A percentile compares a stretch with the other conserved stretches of the same genome.
phyloP scores from a whole-genome alignment of 2,113 vertebrate species.

The Etia nguti region DNA sequence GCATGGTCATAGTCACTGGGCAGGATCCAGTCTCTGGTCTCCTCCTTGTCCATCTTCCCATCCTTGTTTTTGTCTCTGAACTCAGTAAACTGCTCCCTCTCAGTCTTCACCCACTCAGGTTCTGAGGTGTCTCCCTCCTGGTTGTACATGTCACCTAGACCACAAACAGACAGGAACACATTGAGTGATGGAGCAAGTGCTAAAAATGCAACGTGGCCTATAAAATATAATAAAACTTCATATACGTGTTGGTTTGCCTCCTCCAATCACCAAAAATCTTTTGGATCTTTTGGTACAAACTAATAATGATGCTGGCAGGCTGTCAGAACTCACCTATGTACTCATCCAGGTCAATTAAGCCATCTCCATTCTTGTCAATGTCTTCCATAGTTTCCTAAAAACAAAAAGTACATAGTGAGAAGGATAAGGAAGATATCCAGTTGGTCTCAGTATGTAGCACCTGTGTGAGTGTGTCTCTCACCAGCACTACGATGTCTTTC shows the following conservation, averaged over 20 bases:
- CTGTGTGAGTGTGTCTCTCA: conserved; percentile 41
- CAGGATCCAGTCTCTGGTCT: conserved; percentile 96
- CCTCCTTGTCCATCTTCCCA: conserved; percentile 94
- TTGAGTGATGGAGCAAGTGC: background rate
- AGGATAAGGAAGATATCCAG: background rate
- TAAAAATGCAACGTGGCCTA: background rate
- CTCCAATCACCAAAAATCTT: accelerated
- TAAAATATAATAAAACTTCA: background rate
- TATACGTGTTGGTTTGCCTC: background rate
- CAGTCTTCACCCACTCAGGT: conserved; percentile 95
- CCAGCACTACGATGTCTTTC: conserved; percentile 96
- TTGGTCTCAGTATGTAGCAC: background rate
- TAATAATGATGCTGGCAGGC: background rate
- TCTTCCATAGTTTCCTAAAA: conserved; percentile 97
- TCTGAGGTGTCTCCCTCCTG: conserved; percentile 84
- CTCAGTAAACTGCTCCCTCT: conserved; percentile 91
- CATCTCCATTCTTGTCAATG: conserved; percentile 96
- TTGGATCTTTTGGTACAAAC: accelerated
- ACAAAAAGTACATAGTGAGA: background rate
- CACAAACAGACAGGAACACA: background rate
- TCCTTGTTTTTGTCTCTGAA: conserved; percentile 96
- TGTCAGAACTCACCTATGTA: conserved; percentile 85
- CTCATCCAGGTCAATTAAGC: conserved; percentile 93
- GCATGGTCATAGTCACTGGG: conserved; percentile 95
- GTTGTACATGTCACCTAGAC: conserved; percentile 94